phyloP scores from a whole-genome alignment of 2,888 invertebrate species.

The Pseudeuparius sepicola region DNA sequence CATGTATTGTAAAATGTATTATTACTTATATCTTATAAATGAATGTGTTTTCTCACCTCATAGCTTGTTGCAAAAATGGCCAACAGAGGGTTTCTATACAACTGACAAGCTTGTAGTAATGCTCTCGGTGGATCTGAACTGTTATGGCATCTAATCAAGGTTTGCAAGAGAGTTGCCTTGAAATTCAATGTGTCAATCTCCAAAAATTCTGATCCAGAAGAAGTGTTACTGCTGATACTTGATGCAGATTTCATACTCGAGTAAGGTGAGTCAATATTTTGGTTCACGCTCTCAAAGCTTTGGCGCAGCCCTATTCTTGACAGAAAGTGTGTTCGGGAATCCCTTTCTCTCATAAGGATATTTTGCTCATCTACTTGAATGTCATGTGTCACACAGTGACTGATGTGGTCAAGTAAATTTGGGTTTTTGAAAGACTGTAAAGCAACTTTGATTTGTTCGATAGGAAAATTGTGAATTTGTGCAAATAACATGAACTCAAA shows the following conservation, averaged over 20 bases:
- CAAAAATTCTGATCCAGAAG: constrained; percentile 40
- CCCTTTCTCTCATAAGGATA: constrained; percentile 32
- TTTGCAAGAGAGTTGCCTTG: constrained; percentile 45
- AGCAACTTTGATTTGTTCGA: constrained; percentile 48
- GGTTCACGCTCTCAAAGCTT: constrained; percentile 22
- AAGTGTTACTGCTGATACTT: constrained; percentile 32
- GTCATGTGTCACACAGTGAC: constrained; percentile 38
- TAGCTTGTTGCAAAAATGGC: constrained; percentile 60
- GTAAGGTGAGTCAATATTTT: constrained; percentile 19
- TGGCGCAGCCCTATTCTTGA: constrained; percentile 34
- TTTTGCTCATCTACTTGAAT: constrained; percentile 31
- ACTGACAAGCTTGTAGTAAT: constrained; percentile 47
- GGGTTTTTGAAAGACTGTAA: constrained; percentile 48
- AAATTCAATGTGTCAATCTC: constrained; percentile 37
- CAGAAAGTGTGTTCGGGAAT: constrained; percentile 36
- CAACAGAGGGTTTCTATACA: constrained; percentile 49
- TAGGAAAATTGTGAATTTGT: constrained; percentile 60
- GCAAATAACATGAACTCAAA: constrained; percentile 58
- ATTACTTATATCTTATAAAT: too few species aligned
- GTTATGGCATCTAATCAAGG: constrained; percentile 55
- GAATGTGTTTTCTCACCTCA: too few species aligned
- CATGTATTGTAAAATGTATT: too few species aligned
- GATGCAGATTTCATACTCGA: constrained; percentile 23
- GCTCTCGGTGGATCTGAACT: constrained; percentile 61
- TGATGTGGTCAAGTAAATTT: constrained; percentile 51